These are phyloP conservation scores for Enoplolaimus lenunculus DNA, from an alignment of 2,888 invertebrate species.

Conservation along the genomic window DNA sequence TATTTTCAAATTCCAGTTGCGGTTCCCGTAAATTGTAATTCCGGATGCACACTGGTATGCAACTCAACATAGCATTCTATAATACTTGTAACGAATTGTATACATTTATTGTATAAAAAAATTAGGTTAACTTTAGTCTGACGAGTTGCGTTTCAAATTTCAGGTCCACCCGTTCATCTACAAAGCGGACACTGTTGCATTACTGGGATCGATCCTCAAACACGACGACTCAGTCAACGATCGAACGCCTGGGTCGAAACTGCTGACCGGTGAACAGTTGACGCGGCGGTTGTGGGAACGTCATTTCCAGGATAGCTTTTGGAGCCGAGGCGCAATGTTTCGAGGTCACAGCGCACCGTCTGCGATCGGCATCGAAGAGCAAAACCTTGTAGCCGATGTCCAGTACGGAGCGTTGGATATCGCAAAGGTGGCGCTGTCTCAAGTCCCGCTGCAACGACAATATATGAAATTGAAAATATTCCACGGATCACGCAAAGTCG, in stretches of 20 bases:
- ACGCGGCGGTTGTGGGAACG: slow-evolving; percentile 44
- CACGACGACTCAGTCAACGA: slow-evolving; percentile 47
- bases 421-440: slow-evolving; percentile 30
- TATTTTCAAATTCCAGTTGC: too few species aligned
- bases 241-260: slow-evolving; percentile 42
- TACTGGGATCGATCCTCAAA: slow-evolving; percentile 40
- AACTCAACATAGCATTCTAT: too few species aligned
- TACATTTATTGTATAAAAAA: too few species aligned
- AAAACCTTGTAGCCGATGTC: slow-evolving; percentile 34
- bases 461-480: slow-evolving; percentile 35
- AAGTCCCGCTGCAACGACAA: slow-evolving; percentile 38
- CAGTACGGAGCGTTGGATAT: slow-evolving; percentile 27
- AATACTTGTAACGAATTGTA: too few species aligned
- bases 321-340: slow-evolving; percentile 45
- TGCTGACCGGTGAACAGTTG: slow-evolving; percentile 42
- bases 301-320: slow-evolving; percentile 41
- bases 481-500: slow-evolving; percentile 38
- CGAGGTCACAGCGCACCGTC: slow-evolving; percentile 43
- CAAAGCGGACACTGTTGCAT: slow-evolving; percentile 14
- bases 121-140: too few species aligned
- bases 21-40: too few species aligned
- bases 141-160: too few species aligned
- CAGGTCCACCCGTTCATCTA: slow-evolving; percentile 35
- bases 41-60: too few species aligned
- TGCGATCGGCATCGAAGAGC: slow-evolving; percentile 40